A percentile compares a stretch with the other conserved stretches of the same genome.
Conservation (phyloP, 2,113 vertebrate species). For the Alligator sinensis region DNA sequence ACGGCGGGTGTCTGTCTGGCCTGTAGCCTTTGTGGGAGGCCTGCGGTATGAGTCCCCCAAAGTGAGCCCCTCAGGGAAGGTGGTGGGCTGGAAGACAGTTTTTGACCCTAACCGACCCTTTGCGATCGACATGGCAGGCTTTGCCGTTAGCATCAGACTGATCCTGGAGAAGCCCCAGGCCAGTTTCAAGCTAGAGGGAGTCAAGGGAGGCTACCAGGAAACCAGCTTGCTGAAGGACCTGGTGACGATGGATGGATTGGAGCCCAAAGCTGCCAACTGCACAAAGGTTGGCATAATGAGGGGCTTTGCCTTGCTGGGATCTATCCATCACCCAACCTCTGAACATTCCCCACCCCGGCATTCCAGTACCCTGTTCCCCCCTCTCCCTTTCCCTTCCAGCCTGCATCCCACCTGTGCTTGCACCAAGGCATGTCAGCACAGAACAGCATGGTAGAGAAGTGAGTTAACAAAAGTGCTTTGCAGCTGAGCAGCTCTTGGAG, state of each 20-base stretch:
- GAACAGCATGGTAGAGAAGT: neutral
- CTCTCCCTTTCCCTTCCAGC: neutral
- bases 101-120: slow-evolving; percentile 89
- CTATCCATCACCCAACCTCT: neutral
- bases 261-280: slow-evolving; percentile 91
- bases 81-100: slow-evolving; percentile 89
- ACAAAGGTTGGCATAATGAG: slow-evolving; percentile 82
- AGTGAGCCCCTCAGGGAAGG: slow-evolving; percentile 85
- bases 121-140: slow-evolving; percentile 91
- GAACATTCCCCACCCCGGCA: neutral
- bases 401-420: neutral
- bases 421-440: neutral
- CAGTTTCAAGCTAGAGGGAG: slow-evolving; percentile 87
- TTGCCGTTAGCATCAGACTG: slow-evolving; percentile 86
- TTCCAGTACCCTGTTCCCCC: neutral
- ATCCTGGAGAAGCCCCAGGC: slow-evolving; percentile 87
- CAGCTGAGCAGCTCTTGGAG: neutral
- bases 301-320: neutral
- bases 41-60: slow-evolving; percentile 87
- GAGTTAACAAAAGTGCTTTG: neutral
- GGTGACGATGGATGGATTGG: slow-evolving; percentile 86
- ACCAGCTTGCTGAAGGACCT: slow-evolving; percentile 88
- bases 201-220: slow-evolving; percentile 90
- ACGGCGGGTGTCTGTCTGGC: slow-evolving; percentile 88
- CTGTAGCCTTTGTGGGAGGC: slow-evolving; percentile 88